phyloP scores from a whole-genome alignment of 2,888 invertebrate genomes.

The Folsomia manolachei region DNA sequence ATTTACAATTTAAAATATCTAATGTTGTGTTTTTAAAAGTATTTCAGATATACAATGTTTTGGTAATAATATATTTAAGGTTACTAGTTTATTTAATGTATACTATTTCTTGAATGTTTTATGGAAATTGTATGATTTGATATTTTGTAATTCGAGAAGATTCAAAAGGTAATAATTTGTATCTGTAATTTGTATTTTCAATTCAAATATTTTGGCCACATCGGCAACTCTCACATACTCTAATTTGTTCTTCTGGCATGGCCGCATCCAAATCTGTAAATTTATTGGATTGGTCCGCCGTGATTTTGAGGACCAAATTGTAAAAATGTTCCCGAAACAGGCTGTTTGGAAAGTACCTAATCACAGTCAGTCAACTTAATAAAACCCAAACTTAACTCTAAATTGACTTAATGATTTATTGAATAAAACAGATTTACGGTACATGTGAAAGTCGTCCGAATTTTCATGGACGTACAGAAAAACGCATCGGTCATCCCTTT shows the following conservation, averaged over 20 bases:
- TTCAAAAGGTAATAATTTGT: too few relatives aligned
- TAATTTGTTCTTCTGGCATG: conserved; percentile 69
- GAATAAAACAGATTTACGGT: too few relatives aligned
- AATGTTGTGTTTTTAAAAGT: too few relatives aligned
- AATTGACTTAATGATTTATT: neutral
- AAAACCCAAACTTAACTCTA: conserved; percentile 63
- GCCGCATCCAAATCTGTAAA: conserved; percentile 73
- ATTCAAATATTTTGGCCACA: neutral
- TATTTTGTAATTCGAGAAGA: too few relatives aligned
- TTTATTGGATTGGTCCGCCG: conserved; percentile 78
- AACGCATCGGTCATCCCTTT: conserved; percentile 90
- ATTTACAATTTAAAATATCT: too few relatives aligned
- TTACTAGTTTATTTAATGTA: too few relatives aligned
- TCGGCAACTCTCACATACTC: conserved; percentile 59
- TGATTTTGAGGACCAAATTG: conserved; percentile 79
- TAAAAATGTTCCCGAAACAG: conserved; percentile 79
- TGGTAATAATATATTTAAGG: too few relatives aligned
- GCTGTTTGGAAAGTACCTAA: conserved; percentile 91
- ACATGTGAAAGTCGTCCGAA: too few relatives aligned
- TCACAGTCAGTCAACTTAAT: too few relatives aligned
- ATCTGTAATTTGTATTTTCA: neutral
- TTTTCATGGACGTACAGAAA: conserved; percentile 97
- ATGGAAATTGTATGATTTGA: too few relatives aligned
- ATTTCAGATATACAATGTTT: too few relatives aligned
- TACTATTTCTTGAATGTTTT: too few relatives aligned